These are phyloP conservation scores for Eptesicus fuscus DNA, from an alignment of 2,113 vertebrate genomes.

Conservation along the genomic window DNA sequence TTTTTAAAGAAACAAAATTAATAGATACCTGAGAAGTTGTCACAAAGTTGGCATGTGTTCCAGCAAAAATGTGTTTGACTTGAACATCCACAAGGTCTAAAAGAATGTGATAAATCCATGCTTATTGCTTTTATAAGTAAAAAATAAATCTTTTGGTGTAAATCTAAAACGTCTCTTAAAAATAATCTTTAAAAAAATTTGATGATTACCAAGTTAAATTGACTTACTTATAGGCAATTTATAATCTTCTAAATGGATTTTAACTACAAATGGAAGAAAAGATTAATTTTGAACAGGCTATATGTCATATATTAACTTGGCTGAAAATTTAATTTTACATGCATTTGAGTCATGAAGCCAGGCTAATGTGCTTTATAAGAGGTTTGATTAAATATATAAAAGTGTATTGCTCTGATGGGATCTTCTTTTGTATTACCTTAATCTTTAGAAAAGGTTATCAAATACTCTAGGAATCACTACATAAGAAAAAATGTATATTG, in stretches of 20 bases:
- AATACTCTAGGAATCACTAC: neutral
- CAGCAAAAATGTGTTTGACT: conserved; percentile 78
- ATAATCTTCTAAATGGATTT: neutral
- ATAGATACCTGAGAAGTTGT: conserved; percentile 39
- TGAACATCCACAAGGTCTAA: conserved; percentile 60
- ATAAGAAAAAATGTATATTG: neutral
- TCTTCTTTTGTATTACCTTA: conserved; percentile 10
- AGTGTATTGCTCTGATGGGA: neutral
- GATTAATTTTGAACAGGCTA: conserved; percentile 22
- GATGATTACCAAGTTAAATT: neutral
- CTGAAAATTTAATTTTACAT: conserved; percentile 5
- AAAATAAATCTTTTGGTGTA: neutral
- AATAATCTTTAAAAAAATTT: neutral
- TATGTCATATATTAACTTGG: neutral
- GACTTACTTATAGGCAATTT: neutral
- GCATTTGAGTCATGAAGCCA: neutral
- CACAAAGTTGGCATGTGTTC: conserved; percentile 69
- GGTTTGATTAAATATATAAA: neutral
- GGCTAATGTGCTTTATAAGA: neutral
- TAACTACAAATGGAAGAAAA: neutral
- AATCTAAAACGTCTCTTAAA: neutral
- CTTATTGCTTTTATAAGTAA: conserved; percentile 4
- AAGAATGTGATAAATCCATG: conserved; percentile 44
- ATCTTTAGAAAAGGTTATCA: conserved; percentile 29
- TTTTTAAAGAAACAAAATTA: conserved; percentile 3